Conservation (phyloP, 2,888 invertebrate genomes). For the Drosophila cognata region DNA sequence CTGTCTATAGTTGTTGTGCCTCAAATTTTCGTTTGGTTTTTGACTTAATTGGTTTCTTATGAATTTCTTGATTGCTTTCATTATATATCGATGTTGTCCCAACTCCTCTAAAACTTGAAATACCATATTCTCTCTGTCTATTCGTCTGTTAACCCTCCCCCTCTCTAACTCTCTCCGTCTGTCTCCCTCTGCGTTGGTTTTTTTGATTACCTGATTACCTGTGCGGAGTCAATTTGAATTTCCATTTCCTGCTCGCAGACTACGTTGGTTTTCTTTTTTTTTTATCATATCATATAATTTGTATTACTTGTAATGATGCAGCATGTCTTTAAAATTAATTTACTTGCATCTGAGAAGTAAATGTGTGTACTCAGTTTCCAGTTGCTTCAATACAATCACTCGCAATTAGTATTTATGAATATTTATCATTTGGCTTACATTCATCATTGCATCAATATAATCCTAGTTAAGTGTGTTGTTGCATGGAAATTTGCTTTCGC, state of each 20-base stretch:
- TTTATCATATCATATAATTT: constrained; percentile 31
- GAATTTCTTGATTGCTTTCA: constrained; percentile 43
- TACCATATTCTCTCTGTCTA: constrained; percentile 13
- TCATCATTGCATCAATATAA: constrained; percentile 1
- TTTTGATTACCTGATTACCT: background rate
- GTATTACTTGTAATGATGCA: constrained; percentile 17
- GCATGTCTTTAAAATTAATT: constrained; percentile 37
- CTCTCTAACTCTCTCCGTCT: constrained; percentile 28
- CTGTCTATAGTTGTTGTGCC: constrained; percentile 71
- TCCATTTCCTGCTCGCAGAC: constrained; percentile 46
- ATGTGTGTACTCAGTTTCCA: constrained; percentile 78
- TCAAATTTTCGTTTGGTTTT: constrained; percentile 38
- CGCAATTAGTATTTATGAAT: constrained; percentile 2
- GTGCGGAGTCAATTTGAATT: constrained; percentile 26
- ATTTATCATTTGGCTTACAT: background rate
- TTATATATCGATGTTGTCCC: constrained; percentile 39
- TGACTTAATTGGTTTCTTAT: constrained; percentile 52
- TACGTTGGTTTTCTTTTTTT: constrained; percentile 14
- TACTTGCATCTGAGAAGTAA: constrained; percentile 62
- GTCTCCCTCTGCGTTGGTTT: constrained; percentile 27
- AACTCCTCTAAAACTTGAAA: constrained; percentile 1
- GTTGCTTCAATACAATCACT: constrained; percentile 13
- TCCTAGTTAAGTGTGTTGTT: constrained; percentile 31
- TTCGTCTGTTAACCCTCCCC: constrained; percentile 14
- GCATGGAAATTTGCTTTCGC: constrained; percentile 57